A percentile compares a stretch with the other conserved stretches of the same genome.
Conservation (phyloP, 2,888 invertebrate genomes). For the Andricus quercusramuli region DNA sequence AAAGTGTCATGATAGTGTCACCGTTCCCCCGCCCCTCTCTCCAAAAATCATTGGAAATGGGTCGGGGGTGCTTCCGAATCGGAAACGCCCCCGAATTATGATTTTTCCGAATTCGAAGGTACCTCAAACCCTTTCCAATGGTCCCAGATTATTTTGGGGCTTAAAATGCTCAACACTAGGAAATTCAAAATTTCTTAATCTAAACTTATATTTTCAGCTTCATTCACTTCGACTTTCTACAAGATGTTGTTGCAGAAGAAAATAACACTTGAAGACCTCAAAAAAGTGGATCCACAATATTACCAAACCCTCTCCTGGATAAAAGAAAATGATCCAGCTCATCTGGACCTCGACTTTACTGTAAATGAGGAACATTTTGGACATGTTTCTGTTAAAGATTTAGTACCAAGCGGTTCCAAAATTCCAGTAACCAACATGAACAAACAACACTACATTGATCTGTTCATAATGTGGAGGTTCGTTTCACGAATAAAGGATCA, state of each 20-base stretch:
- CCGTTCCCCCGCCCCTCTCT: too few species aligned
- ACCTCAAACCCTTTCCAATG: too few species aligned
- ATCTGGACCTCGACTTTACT: constrained; percentile 95
- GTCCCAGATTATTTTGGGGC: too few species aligned
- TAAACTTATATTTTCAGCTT: constrained; percentile 84
- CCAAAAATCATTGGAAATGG: too few species aligned
- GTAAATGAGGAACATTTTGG: constrained; percentile 99
- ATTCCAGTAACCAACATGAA: constrained; percentile 95
- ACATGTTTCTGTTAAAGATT: constrained; percentile 93
- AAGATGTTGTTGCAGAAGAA: constrained; percentile 99
- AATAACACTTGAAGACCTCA: constrained; percentile 98
- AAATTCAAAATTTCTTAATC: neutral
- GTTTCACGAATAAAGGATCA: constrained; percentile 97
- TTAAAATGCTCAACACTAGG: too few species aligned
- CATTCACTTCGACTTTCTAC: constrained; percentile 99
- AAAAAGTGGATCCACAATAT: constrained; percentile 98
- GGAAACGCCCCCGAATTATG: too few species aligned
- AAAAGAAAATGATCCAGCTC: constrained; percentile 97
- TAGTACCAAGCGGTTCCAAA: constrained; percentile 94
- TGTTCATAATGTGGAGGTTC: constrained; percentile 99
- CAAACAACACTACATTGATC: constrained; percentile 98
- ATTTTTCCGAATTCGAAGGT: too few species aligned
- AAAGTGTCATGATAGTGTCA: too few species aligned
- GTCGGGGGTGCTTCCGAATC: too few species aligned
- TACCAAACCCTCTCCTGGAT: constrained; percentile 98